These are phyloP conservation scores for Chamaea fasciata DNA, from an alignment of 2,113 vertebrate species.

Conservation along the genomic window DNA sequence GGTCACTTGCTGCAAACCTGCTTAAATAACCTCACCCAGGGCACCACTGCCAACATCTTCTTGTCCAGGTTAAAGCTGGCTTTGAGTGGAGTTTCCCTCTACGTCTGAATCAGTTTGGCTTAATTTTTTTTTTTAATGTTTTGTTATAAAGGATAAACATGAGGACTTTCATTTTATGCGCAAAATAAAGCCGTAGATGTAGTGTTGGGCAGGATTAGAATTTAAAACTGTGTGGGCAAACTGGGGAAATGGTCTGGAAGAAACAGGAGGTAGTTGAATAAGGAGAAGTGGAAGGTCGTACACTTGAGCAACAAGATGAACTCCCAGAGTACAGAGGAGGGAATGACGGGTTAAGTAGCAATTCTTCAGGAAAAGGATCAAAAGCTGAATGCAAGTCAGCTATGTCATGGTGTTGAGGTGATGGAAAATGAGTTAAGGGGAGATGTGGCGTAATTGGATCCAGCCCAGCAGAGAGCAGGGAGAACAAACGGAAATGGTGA, in stretches of 20 bases:
- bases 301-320: neutral
- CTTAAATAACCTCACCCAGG: neutral
- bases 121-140: neutral
- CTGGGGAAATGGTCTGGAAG: neutral
- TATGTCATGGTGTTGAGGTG: conserved; percentile 31
- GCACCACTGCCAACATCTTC: rapidly evolving
- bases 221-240: neutral
- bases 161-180: neutral
- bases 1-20: neutral
- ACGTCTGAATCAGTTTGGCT: rapidly evolving
- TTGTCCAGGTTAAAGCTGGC: neutral
- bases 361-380: conserved; percentile 30
- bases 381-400: conserved; percentile 7
- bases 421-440: conserved; percentile 14
- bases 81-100: neutral
- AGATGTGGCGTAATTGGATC: conserved; percentile 41
- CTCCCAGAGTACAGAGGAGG: neutral
- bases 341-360: neutral
- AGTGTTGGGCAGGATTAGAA: neutral
- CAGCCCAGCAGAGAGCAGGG: conserved; percentile 8
- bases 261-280: neutral
- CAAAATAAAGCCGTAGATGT: neutral
- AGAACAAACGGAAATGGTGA: neutral
- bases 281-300: neutral
- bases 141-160: neutral